Evolutionary conservation across 1,140 invertebrate genomes (phyloP).

Genomic region (Microplitis demolitor): DNA sequence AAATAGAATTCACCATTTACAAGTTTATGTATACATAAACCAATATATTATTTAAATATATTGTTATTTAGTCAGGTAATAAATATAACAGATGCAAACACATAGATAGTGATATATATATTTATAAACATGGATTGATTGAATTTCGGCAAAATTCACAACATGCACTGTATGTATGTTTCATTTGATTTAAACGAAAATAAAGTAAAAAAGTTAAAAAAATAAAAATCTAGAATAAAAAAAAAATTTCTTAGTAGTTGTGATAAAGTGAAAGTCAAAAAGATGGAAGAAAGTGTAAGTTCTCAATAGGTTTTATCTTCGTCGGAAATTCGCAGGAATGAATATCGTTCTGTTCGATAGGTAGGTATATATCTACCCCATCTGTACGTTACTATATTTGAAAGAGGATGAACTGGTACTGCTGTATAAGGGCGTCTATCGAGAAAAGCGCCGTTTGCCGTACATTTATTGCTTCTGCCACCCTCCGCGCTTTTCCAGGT

Average conservation of each 20-base stretch:
- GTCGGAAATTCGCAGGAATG: slow-evolving; percentile 31
- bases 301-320: slow-evolving; percentile 20
- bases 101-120: too few species aligned
- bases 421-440: slow-evolving; percentile 52
- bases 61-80: too few species aligned
- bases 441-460: slow-evolving; percentile 54
- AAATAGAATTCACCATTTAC: too few species aligned
- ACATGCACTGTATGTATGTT: too few species aligned
- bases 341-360: slow-evolving; percentile 20
- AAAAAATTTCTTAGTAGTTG: not conserved
- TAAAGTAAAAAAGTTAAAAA: too few species aligned
- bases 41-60: too few species aligned
- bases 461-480: slow-evolving; percentile 58
- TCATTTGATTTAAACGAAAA: too few species aligned
- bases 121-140: too few species aligned
- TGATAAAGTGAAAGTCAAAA: not conserved
- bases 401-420: slow-evolving; percentile 13
- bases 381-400: slow-evolving; percentile 14
- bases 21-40: too few species aligned
- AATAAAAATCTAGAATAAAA: too few species aligned
- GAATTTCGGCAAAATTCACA: too few species aligned
- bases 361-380: not conserved
- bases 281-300: not conserved
- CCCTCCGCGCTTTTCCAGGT: slow-evolving; percentile 45
- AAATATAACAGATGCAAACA: too few species aligned